phyloP scores from a whole-genome alignment of 2,113 vertebrate species.

The Polyodon spathula region DNA sequence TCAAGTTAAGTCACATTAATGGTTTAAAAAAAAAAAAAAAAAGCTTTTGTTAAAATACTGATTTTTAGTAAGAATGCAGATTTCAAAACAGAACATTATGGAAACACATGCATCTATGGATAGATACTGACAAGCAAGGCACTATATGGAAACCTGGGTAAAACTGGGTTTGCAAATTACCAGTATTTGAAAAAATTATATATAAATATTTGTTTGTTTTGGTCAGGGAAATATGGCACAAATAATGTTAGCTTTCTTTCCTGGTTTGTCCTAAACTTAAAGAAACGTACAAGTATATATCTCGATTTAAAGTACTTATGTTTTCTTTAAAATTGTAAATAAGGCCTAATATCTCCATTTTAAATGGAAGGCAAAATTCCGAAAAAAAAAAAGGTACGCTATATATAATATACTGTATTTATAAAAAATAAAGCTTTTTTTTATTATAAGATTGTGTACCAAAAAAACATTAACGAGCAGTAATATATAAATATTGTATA shows the following conservation, averaged over 20 bases:
- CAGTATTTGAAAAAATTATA: too few relatives aligned
- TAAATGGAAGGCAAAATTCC: constrained; percentile 30
- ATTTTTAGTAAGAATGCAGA: constrained; percentile 23
- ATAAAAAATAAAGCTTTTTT: constrained; percentile 26
- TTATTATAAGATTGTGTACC: constrained; percentile 21
- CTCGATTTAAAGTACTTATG: constrained; percentile 28
- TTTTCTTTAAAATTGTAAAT: constrained; percentile 24
- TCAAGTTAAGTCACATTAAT: constrained; percentile 47
- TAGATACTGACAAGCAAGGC: too few relatives aligned
- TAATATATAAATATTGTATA: constrained; percentile 45
- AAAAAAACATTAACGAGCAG: constrained; percentile 21
- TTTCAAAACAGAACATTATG: not conserved
- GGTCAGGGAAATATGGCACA: too few relatives aligned
- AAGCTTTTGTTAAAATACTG: constrained; percentile 22
- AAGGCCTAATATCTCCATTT: not conserved
- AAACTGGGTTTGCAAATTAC: too few relatives aligned
- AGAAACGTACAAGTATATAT: too few relatives aligned
- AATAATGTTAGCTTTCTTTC: too few relatives aligned
- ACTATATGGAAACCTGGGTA: too few relatives aligned
- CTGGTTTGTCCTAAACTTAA: too few relatives aligned
- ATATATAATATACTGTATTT: constrained; percentile 13
- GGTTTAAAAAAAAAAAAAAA: constrained; percentile 29
- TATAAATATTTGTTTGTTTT: too few relatives aligned
- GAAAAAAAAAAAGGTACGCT: constrained; percentile 19
- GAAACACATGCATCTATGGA: too few relatives aligned